phyloP scores from a whole-genome alignment of 2,888 invertebrate genomes.

The Neoitamus cyanurus region DNA sequence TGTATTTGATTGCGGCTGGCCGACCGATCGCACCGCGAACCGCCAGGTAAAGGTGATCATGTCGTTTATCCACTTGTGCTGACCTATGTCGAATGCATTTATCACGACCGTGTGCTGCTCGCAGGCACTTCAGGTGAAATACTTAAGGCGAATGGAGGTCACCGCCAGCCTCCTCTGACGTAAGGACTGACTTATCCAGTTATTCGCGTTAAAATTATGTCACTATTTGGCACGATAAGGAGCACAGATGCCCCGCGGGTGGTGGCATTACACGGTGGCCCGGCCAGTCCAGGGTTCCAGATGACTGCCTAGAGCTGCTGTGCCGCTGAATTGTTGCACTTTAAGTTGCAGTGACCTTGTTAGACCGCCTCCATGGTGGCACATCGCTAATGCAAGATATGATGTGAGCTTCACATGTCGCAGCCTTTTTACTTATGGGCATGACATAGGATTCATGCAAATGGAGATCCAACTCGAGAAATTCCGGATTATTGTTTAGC shows the following conservation, averaged over 20 bases:
- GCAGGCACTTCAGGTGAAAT: slow-evolving; percentile 41
- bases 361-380: background rate
- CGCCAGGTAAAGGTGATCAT: slow-evolving; percentile 50
- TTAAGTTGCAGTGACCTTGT: background rate
- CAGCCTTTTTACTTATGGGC: background rate
- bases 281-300: background rate
- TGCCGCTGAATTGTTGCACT: background rate
- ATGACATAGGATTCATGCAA: background rate
- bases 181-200: slow-evolving; percentile 29
- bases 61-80: slow-evolving; percentile 50
- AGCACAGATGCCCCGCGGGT: background rate
- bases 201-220: slow-evolving; percentile 42
- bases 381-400: background rate
- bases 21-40: slow-evolving; percentile 41
- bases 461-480: background rate
- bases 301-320: background rate
- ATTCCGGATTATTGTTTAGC: background rate
- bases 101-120: slow-evolving; percentile 48
- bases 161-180: slow-evolving; percentile 32
- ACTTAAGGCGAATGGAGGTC: slow-evolving; percentile 43
- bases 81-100: slow-evolving; percentile 53
- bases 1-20: slow-evolving; percentile 46
- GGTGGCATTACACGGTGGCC: background rate
- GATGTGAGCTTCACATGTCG: background rate
- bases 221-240: slow-evolving; percentile 29